Evolutionary conservation across 1,140 invertebrate species (phyloP), one percentile per base, ranked within the genome.

Genomic region (Onthophagus taurus): DNA sequence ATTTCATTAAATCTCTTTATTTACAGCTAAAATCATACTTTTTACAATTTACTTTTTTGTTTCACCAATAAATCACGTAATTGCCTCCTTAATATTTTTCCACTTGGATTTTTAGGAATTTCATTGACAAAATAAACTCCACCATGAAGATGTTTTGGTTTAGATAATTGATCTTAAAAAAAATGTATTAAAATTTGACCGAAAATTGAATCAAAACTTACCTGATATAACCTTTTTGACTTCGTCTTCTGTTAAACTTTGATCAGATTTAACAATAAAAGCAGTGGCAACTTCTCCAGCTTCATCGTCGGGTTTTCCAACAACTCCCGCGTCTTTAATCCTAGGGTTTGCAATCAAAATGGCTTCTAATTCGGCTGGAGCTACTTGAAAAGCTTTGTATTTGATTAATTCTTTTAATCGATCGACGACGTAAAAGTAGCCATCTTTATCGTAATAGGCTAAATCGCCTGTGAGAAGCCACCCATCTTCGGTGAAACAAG

Each of bases 331-430:
- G 51, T 88, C 85, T 50, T 66, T 62, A 17, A 89, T 66, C 18
- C 60, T 67, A 11, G 76, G 72, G 63, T 82, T 76, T 21, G 68
- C 69, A 23, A 82, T 56, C 23, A 89, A 57, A 18, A 88, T 48
- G 19, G 71, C 73, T 71, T 89, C 85, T 16, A 86, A 51, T 60
- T 84, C 81, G 7, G 81, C 75, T 8, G 41, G 44, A 26, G 24
- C 8, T 58, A 78, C 78, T 68, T 84, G 81, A 39, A 75, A 73
- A 20, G 79, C 81, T 61, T 83, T 83, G 13, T 82, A 81, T 67
- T 94, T 94, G 46, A 94, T 92, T 7, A 94, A 71, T 59, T 94
- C 89, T 57, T 94, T 94, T 31, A 91, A 54, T 42, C 90, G 68
- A 52, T 92, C 90, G 1, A 85, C 83, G 41, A 93, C 77, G 41